A percentile compares a stretch with the other conserved stretches of the same genome.
Conservation (phyloP, 1,140 invertebrate species). For the Drosophila mauritiana region DNA sequence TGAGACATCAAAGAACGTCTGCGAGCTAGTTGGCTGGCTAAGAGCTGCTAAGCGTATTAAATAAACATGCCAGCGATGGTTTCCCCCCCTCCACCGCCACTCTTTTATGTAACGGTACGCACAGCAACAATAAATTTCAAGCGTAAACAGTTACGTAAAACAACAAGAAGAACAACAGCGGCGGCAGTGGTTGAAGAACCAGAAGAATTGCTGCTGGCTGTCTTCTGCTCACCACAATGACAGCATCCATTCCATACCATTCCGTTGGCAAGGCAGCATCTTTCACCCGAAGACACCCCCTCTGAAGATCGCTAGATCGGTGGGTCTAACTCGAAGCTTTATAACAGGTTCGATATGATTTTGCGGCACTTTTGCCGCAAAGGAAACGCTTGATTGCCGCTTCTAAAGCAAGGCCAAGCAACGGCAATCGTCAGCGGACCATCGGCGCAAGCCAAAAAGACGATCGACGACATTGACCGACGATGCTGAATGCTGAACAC, state of each 20-base stretch:
- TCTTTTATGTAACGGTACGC: constrained; percentile 78
- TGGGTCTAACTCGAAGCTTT: constrained; percentile 23
- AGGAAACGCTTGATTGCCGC: constrained; percentile 79
- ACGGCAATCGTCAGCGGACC: constrained; percentile 52
- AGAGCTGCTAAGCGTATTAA: constrained; percentile 79
- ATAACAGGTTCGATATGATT: constrained; percentile 81
- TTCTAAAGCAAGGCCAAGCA: constrained; percentile 76
- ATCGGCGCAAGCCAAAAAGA: constrained; percentile 38
- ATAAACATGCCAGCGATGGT: constrained; percentile 64
- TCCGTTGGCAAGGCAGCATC: constrained; percentile 42
- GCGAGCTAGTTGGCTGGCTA: constrained; percentile 57
- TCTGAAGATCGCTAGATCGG: neutral
- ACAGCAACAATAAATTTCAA: constrained; percentile 77
- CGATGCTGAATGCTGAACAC: constrained; percentile 15
- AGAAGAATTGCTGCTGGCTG: constrained; percentile 17
- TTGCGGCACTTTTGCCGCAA: constrained; percentile 77
- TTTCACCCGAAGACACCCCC: constrained; percentile 53
- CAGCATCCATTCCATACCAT: constrained; percentile 28
- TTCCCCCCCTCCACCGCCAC: constrained; percentile 12
- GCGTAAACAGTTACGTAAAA: constrained; percentile 79
- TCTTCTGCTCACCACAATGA: constrained; percentile 26
- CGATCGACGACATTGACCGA: constrained; percentile 72
- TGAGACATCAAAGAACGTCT: constrained; percentile 65
- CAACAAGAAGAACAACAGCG: constrained; percentile 32
- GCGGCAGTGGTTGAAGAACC: neutral